Evolutionary conservation across 2,797 vertebrate species (phyloP).

Genomic region (Tapera naevia): DNA sequence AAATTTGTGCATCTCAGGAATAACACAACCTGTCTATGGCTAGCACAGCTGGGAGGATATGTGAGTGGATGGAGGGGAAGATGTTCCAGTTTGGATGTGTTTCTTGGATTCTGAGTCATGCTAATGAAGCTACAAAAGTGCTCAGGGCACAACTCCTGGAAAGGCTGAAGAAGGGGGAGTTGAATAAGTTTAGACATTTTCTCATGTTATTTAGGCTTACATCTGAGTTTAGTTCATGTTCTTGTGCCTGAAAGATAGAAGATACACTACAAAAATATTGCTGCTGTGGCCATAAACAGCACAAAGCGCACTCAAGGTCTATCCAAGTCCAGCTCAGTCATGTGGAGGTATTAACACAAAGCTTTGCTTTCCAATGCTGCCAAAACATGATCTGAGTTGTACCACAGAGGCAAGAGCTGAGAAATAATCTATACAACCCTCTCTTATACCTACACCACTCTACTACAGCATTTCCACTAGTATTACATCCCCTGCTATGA

Average conservation of each 20-base stretch:
- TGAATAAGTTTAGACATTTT: background rate
- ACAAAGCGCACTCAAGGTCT: background rate
- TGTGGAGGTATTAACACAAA: background rate
- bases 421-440: background rate
- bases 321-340: background rate
- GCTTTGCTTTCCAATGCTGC: background rate
- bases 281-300: background rate
- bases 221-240: background rate
- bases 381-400: background rate
- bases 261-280: background rate
- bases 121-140: background rate
- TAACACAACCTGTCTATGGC: background rate
- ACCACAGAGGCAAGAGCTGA: background rate
- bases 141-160: background rate
- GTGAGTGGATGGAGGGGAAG: background rate
- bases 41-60: background rate
- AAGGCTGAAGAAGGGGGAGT: background rate
- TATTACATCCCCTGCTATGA: rapidly evolving
- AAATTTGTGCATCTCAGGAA: background rate
- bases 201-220: background rate
- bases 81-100: background rate
- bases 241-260: background rate
- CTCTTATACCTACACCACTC: background rate
- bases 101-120: background rate
- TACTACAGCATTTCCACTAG: background rate